Evolutionary conservation across 2,888 invertebrate species (phyloP), one percentile per base, ranked within the genome.

Genomic region (Drosophila vallismaia): DNA sequence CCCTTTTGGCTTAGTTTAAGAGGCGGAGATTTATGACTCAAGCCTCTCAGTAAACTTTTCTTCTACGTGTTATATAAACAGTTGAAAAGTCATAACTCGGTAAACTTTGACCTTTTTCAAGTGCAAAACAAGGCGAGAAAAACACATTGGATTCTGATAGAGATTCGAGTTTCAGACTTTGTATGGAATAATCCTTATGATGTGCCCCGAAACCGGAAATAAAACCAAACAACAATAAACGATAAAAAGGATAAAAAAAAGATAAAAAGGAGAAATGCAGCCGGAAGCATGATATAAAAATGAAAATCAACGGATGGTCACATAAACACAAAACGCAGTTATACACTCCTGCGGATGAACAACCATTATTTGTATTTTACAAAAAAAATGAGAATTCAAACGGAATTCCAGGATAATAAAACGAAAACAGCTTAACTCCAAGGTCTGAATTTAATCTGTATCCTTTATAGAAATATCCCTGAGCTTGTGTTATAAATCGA

Each of bases 101-200:
- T 71, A 49, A 75, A 79, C 86, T 85, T 73, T 85, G 75, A 81
- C 79, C 86, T 81, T 81, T 66, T 66, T 19, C 44, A 49, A 53
- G 46, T 45, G 70, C 38, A 59, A 55, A 64, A 45, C 58, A 60
- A 36, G 26, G 48, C 48, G 44, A 40, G 48, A 12, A 66, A 63
- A 79, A 66, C 26, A 70, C 70, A 64, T 70, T 8, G 62, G 66
- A 69, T 52, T 51, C 44, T 56, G 33, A 44, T 52, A 24, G 58
- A 14, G 48, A 44, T 49, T 48, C 81, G 71, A 81, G 63, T 46
- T 71, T 73, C 69, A 72, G 64, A 82, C 75, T 64, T 76, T 76
- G 75, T 63, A 74, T 78, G 71, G 82, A 49, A 10, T 19, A 46
- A 28, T 29, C 24, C 60, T n/a, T 9, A 4, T 6, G 6, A 12